phyloP scores from a whole-genome alignment of 2,888 invertebrate species.

The Tetrapedia diversipes region DNA sequence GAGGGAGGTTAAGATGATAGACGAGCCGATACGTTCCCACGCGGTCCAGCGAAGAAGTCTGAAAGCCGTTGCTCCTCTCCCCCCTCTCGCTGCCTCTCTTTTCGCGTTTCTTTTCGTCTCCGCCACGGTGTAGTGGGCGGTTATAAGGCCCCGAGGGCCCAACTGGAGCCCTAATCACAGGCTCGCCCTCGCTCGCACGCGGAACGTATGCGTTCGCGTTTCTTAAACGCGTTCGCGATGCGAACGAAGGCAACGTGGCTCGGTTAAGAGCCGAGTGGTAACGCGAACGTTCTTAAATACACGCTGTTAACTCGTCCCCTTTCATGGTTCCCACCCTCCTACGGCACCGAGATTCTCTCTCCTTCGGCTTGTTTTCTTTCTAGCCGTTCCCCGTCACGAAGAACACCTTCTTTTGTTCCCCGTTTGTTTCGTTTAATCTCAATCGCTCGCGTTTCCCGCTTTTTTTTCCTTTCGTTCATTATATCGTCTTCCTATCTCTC shows the following conservation, averaged over 20 bases:
- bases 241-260: conserved; percentile 28
- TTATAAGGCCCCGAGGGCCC: conserved; percentile 73
- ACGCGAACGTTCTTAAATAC: conserved; percentile 71
- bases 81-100: conserved; percentile 25
- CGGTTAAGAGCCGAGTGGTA: conserved; percentile 69
- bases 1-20: conserved; percentile 74
- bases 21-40: conserved; percentile 81
- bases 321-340: neutral
- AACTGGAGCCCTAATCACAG: conserved; percentile 80
- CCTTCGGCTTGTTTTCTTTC: neutral
- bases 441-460: too few species aligned
- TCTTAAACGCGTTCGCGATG: conserved; percentile 59
- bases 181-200: conserved; percentile 71
- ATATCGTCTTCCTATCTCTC: too few species aligned
- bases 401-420: neutral
- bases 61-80: conserved; percentile 48
- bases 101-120: conserved; percentile 49
- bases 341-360: neutral
- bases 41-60: conserved; percentile 68
- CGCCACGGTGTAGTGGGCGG: conserved; percentile 79
- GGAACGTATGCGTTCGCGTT: conserved; percentile 63
- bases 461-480: too few species aligned
- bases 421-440: too few species aligned
- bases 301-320: conserved; percentile 57
- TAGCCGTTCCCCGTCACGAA: too few species aligned